Percentiles rank a stretch among this genome's conserved stretches.
These are phyloP conservation scores for Gambusia yucatana DNA, from an alignment of 2,797 vertebrate species.

Conservation along the genomic window DNA sequence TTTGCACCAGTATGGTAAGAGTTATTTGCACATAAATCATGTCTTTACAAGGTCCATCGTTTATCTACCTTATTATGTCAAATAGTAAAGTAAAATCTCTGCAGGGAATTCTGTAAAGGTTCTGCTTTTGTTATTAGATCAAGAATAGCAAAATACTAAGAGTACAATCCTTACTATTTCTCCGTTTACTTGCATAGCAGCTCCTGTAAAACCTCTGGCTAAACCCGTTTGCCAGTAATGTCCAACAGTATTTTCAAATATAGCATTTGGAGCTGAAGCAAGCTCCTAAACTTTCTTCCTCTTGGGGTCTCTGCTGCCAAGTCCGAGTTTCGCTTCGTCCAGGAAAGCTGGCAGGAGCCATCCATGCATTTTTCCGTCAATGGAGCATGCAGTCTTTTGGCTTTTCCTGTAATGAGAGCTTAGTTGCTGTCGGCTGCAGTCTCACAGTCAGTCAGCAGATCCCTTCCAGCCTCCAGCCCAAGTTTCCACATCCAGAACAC, in stretches of 20 bases:
- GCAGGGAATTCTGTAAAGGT: slow-evolving; percentile 6
- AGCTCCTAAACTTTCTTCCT: slow-evolving; percentile 56
- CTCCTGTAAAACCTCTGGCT: slow-evolving; percentile 48
- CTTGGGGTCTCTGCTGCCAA: slow-evolving; percentile 55
- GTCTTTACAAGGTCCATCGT: slow-evolving; percentile 17
- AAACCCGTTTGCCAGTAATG: slow-evolving; percentile 41
- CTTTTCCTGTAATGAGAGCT: slow-evolving; percentile 60
- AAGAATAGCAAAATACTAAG: slow-evolving; percentile 15
- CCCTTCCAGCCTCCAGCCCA: slow-evolving; percentile 38
- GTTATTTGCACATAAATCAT: slow-evolving; percentile 26
- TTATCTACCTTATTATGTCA: slow-evolving; percentile 4
- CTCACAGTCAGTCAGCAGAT: slow-evolving; percentile 33
- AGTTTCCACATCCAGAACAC: slow-evolving; percentile 64
- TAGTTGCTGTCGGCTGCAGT: slow-evolving; percentile 41
- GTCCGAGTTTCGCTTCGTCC: slow-evolving; percentile 46
- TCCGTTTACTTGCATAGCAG: slow-evolving; percentile 23
- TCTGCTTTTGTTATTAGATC: slow-evolving; percentile 21
- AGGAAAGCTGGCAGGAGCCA: slow-evolving; percentile 55
- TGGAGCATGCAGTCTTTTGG: slow-evolving; percentile 52
- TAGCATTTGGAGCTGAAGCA: slow-evolving; percentile 41
- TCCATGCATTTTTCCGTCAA: slow-evolving; percentile 65
- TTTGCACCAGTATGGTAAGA: background rate
- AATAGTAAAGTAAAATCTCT: slow-evolving; percentile 25
- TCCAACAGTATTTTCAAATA: slow-evolving; percentile 42
- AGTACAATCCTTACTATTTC: slow-evolving; percentile 19